These are phyloP conservation scores for Agrilus mali DNA, from an alignment of 2,888 invertebrate genomes.

Conservation along the genomic window DNA sequence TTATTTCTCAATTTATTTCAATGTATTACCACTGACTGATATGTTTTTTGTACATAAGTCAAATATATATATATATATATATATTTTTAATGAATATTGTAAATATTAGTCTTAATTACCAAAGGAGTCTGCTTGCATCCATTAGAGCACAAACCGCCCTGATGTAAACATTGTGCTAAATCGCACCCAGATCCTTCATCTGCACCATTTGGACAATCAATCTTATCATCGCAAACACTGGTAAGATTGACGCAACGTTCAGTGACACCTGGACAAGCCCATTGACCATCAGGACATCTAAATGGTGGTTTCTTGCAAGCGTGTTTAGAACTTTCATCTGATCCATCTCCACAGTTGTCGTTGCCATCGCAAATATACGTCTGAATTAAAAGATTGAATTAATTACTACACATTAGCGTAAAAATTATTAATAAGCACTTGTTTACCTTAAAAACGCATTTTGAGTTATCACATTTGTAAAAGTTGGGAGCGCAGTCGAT, in stretches of 20 bases:
- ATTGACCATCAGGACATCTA: conserved; percentile 64
- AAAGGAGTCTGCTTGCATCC: conserved; percentile 75
- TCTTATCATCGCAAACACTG: conserved; percentile 75
- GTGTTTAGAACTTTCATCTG: conserved; percentile 72
- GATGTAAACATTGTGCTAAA: conserved; percentile 64
- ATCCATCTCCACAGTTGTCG: conserved; percentile 85
- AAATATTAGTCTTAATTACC: conserved; percentile 13
- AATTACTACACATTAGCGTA: not conserved
- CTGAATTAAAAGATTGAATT: conserved; percentile 12
- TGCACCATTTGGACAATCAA: conserved; percentile 85
- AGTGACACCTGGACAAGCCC: conserved; percentile 76
- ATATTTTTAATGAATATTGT: not conserved
- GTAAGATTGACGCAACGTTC: conserved; percentile 76
- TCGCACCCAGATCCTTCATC: conserved; percentile 91
- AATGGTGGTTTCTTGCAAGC: conserved; percentile 70
- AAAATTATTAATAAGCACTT: not conserved
- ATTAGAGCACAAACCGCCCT: conserved; percentile 66
- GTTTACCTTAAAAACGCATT: conserved; percentile 69
- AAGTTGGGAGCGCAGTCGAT: conserved; percentile 64
- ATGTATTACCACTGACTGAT: not conserved
- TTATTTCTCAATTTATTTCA: not conserved
- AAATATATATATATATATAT: too few relatives aligned
- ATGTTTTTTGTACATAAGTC: not conserved
- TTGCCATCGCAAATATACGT: conserved; percentile 89
- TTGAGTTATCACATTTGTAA: conserved; percentile 73